Conservation (phyloP, 2,113 vertebrate genomes). For the Silurus glanis region DNA sequence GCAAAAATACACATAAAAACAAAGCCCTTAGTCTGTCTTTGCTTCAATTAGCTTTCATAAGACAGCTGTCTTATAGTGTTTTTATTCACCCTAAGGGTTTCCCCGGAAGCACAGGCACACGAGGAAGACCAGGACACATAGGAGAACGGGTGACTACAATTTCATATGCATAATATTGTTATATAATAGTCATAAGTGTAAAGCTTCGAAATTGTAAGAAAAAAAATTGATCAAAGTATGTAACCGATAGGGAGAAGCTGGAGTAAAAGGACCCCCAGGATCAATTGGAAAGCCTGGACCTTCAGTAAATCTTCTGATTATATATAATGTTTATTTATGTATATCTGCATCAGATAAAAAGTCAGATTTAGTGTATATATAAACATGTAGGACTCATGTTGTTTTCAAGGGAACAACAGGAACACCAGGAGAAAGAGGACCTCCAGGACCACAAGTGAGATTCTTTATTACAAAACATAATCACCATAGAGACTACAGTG, state of each 20-base stretch:
- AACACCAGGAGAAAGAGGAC: constrained; percentile 73
- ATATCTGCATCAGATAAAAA: neutral
- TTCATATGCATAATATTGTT: neutral
- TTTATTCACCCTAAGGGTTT: constrained; percentile 70
- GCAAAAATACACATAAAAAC: neutral
- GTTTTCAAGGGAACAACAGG: constrained; percentile 75
- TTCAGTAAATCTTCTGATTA: constrained; percentile 67
- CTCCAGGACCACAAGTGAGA: constrained; percentile 76
- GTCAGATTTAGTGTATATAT: constrained; percentile 1
- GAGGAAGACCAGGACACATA: constrained; percentile 70
- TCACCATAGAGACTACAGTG: neutral
- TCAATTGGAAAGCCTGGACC: constrained; percentile 74
- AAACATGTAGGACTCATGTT: neutral
- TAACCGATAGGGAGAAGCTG: constrained; percentile 74
- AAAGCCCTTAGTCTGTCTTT: neutral
- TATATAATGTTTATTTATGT: neutral
- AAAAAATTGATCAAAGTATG: neutral
- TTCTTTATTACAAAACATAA: neutral
- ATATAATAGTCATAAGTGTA: neutral
- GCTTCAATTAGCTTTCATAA: neutral
- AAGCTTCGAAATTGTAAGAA: neutral
- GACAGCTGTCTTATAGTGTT: neutral
- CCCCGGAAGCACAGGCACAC: constrained; percentile 74
- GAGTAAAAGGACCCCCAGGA: constrained; percentile 73
- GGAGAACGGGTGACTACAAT: constrained; percentile 75